A percentile compares a stretch with the other conserved stretches of the same genome.
Evolutionary conservation across 2,113 vertebrate genomes (phyloP).

Genomic region (Pteropus alecto): DNA sequence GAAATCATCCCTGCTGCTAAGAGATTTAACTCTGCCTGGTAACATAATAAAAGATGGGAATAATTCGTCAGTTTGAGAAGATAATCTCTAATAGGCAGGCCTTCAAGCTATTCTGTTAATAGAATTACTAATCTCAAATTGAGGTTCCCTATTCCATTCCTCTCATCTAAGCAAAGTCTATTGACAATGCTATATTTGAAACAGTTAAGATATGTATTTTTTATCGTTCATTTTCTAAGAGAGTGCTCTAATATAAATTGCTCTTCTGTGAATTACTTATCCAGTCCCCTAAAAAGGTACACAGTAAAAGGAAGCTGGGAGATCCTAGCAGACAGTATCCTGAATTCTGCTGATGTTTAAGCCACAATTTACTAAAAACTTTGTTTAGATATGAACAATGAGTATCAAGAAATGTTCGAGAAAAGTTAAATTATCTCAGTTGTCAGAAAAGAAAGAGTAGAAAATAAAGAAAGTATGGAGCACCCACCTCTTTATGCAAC

Average conservation of each 20-base stretch:
- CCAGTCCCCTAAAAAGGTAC: neutral
- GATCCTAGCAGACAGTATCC: neutral
- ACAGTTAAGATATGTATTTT: neutral
- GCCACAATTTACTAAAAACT: neutral
- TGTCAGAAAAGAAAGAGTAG: neutral
- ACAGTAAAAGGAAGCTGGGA: neutral
- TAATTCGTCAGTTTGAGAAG: neutral
- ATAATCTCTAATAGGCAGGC: neutral
- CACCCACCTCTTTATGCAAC: slow-evolving; percentile 89
- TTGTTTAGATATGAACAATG: neutral
- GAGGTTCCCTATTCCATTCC: neutral
- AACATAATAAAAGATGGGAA: neutral
- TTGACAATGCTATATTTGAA: neutral
- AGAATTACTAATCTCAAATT: neutral
- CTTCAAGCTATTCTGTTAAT: neutral
- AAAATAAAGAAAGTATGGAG: neutral
- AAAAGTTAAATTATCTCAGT: neutral
- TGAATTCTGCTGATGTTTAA: slow-evolving; percentile 7
- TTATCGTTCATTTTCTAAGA: slow-evolving; percentile 8
- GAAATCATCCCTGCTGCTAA: neutral
- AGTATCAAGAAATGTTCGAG: neutral
- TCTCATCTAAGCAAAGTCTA: slow-evolving; percentile 21
- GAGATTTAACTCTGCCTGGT: neutral
- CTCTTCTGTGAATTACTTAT: neutral
- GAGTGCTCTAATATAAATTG: neutral